Conservation (phyloP, 2,113 vertebrate genomes). For the Odocoileus hemionus region DNA sequence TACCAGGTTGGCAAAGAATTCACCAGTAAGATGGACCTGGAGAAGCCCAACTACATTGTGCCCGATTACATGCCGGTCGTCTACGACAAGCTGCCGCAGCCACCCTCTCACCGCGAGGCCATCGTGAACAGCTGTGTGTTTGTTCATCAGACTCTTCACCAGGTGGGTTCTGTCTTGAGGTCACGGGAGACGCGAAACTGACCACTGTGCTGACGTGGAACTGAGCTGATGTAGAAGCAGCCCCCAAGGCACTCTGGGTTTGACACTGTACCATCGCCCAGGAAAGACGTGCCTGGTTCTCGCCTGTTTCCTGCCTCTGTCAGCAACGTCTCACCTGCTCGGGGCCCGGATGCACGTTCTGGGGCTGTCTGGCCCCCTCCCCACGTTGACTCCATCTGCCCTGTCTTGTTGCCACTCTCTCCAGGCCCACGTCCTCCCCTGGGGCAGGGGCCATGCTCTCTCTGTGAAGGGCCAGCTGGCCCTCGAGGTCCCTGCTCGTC, state of each 20-base stretch:
- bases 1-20: constrained; percentile 99
- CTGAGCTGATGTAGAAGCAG: fast-evolving
- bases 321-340: fast-evolving
- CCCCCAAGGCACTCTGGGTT: fast-evolving
- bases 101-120: constrained; percentile 93
- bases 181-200: fast-evolving
- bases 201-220: fast-evolving
- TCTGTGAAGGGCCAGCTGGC: not conserved
- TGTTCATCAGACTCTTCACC: constrained; percentile 97
- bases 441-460: fast-evolving
- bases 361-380: not conserved
- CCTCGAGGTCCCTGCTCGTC: fast-evolving
- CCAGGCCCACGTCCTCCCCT: not conserved
- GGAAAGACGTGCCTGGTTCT: fast-evolving
- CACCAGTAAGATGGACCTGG: constrained; percentile 99
- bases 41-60: constrained; percentile 97
- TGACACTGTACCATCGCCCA: fast-evolving
- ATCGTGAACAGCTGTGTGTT: constrained; percentile 99
- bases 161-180: constrained; percentile 81
- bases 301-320: not conserved
- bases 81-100: constrained; percentile 95
- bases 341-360: fast-evolving
- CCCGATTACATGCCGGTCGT: constrained; percentile 98
- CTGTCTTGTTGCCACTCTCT: fast-evolving
- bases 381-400: fast-evolving